phyloP scores from a whole-genome alignment of 2,888 invertebrate genomes.

The Coronaproctus castanopsis region DNA sequence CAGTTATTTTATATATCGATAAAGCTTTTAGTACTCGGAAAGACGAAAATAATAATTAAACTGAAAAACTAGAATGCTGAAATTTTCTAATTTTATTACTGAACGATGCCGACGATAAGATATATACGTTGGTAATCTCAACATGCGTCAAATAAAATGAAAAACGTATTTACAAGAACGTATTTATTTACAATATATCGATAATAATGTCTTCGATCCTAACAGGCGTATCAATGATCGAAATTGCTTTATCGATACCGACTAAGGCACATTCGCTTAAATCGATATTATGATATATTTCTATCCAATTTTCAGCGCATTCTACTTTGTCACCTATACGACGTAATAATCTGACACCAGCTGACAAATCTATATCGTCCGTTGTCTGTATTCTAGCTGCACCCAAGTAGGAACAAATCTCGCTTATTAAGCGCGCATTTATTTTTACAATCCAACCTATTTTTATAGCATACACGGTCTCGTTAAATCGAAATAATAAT shows the following conservation, averaged over 20 bases:
- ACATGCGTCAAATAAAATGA: no score
- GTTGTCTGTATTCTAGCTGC: conserved; percentile 27
- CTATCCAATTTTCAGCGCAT: conserved; percentile 24
- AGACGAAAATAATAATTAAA: no score
- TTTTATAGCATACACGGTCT: conserved; percentile 1
- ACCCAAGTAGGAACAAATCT: conserved; percentile 27
- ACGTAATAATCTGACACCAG: conserved; percentile 28
- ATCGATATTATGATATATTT: conserved; percentile 24
- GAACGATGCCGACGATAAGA: no score
- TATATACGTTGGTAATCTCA: no score
- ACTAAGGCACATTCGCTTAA: background rate
- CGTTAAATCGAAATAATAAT: background rate
- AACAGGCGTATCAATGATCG: background rate
- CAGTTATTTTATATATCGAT: no score
- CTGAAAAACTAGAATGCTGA: no score
- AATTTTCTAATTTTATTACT: no score
- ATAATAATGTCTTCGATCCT: background rate
- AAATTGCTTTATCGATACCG: background rate
- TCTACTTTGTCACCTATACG: conserved; percentile 22
- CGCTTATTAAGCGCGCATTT: conserved; percentile 27
- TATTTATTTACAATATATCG: background rate
- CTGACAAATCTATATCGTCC: conserved; percentile 27
- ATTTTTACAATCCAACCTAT: conserved; percentile 27
- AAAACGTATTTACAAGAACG: no score
- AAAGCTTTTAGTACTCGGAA: no score